These are phyloP conservation scores for Caloenas nicobarica DNA, from an alignment of 2,113 vertebrate species.

Conservation along the genomic window DNA sequence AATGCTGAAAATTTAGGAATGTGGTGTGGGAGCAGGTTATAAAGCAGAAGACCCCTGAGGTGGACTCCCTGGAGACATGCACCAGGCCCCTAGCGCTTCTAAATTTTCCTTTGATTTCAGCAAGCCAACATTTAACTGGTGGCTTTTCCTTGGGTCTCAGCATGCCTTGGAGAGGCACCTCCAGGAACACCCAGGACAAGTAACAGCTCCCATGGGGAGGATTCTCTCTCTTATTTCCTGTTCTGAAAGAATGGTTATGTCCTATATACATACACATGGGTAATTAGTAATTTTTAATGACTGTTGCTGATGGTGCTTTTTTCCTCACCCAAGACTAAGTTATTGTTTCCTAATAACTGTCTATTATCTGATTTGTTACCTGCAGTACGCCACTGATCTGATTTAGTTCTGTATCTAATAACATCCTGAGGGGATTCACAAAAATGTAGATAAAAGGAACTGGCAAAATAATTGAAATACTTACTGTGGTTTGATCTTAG, in stretches of 20 bases:
- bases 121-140: not conserved
- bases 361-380: not conserved
- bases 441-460: not conserved
- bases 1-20: not conserved
- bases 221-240: not conserved
- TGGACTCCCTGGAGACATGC: not conserved
- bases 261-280: accelerated
- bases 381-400: not conserved
- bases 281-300: not conserved
- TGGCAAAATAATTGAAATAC: not conserved
- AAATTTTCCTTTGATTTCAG: not conserved
- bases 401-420: not conserved
- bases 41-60: not conserved
- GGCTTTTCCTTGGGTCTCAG: not conserved
- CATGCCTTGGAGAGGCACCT: not conserved
- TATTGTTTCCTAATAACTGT: accelerated
- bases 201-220: not conserved
- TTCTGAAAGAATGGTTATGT: not conserved
- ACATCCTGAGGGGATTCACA: not conserved
- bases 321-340: not conserved
- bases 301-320: not conserved
- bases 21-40: not conserved
- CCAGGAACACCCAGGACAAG: not conserved
- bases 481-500: not conserved
- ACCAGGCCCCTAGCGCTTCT: not conserved